Conservation (phyloP, 2,888 invertebrate species). For the Pristionchus entomophagus region DNA sequence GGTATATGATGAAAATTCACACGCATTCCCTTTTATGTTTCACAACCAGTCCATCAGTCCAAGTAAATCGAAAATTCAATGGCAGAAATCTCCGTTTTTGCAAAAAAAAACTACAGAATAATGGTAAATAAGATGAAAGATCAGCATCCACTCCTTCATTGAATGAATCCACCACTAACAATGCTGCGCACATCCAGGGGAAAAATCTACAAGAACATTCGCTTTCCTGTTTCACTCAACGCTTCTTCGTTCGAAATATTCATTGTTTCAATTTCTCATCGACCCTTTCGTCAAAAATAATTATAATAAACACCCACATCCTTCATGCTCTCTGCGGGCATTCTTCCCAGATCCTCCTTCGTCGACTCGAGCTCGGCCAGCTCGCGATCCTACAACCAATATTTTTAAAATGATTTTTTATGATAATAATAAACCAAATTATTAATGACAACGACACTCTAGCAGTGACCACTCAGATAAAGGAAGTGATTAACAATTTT, state of each 20-base stretch:
- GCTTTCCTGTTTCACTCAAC: not conserved
- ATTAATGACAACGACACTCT: too few relatives aligned
- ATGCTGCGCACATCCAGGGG: too few relatives aligned
- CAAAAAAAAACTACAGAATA: too few relatives aligned
- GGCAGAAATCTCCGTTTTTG: too few relatives aligned
- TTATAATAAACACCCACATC: not conserved
- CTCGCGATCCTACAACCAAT: conserved; percentile 24
- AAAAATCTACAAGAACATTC: not conserved
- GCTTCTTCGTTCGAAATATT: too few relatives aligned
- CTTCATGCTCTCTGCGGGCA: conserved; percentile 47
- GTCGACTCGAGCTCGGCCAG: conserved; percentile 46
- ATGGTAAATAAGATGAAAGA: too few relatives aligned
- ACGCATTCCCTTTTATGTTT: not conserved
- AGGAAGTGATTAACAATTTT: too few relatives aligned
- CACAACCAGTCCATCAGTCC: not conserved
- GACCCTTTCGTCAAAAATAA: not conserved
- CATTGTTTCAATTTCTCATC: too few relatives aligned
- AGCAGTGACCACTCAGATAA: too few relatives aligned
- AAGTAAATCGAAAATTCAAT: too few relatives aligned
- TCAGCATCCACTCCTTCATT: too few relatives aligned
- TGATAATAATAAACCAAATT: not conserved
- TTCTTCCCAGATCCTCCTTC: conserved; percentile 41
- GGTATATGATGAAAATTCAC: not conserved
- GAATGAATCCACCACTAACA: too few relatives aligned
- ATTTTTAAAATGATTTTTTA: not conserved